Percentiles rank a stretch among this genome's conserved stretches.
These are phyloP conservation scores for Dasyornis broadbenti DNA, from an alignment of 2,113 vertebrate species.

Conservation along the genomic window DNA sequence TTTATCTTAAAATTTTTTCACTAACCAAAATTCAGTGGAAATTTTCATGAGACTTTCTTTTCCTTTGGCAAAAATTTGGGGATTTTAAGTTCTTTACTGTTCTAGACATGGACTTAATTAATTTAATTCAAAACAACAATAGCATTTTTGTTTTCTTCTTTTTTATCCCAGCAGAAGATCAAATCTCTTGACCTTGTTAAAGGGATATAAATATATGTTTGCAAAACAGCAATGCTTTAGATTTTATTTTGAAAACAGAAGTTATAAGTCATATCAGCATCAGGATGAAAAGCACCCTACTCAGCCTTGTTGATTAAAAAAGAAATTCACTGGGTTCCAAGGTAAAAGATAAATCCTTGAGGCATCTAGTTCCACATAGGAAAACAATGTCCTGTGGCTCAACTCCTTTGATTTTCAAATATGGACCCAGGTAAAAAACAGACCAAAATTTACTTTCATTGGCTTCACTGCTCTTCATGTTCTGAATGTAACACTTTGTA, in stretches of 20 bases:
- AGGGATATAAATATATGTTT: not conserved
- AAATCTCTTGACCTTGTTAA: not conserved
- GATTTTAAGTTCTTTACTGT: no score
- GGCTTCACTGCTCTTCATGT: not conserved
- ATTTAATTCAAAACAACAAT: not conserved
- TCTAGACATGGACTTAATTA: no score
- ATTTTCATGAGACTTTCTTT: no score
- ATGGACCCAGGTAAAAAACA: not conserved
- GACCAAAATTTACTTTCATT: not conserved
- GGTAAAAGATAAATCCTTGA: not conserved
- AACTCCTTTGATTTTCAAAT: not conserved
- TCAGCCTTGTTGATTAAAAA: not conserved
- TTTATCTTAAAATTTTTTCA: no score
- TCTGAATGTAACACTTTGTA: not conserved
- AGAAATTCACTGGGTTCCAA: not conserved
- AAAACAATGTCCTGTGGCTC: not conserved
- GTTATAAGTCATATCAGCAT: not conserved
- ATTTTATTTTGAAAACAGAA: not conserved
- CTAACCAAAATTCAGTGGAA: no score
- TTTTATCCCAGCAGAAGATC: not conserved
- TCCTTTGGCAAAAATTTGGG: no score
- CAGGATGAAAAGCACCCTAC: not conserved
- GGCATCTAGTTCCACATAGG: not conserved
- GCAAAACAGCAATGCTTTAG: not conserved
- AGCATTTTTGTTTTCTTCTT: not conserved